phyloP scores from a whole-genome alignment of 2,797 vertebrate species.

The Eulemur rubriventer region DNA sequence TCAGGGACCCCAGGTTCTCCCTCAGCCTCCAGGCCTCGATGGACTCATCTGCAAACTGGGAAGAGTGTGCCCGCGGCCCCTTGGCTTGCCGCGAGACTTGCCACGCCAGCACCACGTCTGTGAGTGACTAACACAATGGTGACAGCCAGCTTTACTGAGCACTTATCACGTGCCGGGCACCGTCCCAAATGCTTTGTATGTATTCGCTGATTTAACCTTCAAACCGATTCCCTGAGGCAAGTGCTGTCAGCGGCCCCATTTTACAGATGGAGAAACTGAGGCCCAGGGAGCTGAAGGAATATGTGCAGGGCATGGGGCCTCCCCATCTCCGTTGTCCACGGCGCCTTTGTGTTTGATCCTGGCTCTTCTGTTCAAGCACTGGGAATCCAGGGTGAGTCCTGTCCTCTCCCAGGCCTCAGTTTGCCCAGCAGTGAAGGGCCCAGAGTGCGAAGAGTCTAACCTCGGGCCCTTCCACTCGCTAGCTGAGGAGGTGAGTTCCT shows the following conservation, averaged over 20 bases:
- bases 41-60: not conserved
- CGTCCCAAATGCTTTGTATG: not conserved
- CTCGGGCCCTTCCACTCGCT: not conserved
- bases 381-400: too few relatives aligned
- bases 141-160: not conserved
- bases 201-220: too few relatives aligned
- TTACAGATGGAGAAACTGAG: not conserved
- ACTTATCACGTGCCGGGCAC: too few relatives aligned
- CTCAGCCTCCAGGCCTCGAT: too few relatives aligned
- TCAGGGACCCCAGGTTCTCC: not conserved
- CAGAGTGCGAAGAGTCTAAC: accelerated
- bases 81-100: accelerated
- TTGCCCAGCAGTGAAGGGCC: not conserved
- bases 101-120: accelerated
- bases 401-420: not conserved
- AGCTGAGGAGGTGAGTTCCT: not conserved
- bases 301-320: not conserved
- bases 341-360: not conserved
- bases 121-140: accelerated
- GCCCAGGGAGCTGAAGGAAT: not conserved
- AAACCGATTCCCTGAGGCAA: not conserved
- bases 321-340: accelerated
- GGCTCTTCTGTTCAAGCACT: not conserved
- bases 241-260: not conserved
- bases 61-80: accelerated